These are phyloP conservation scores for Calameuta pallipes DNA, from an alignment of 2,888 invertebrate genomes.

Conservation along the genomic window DNA sequence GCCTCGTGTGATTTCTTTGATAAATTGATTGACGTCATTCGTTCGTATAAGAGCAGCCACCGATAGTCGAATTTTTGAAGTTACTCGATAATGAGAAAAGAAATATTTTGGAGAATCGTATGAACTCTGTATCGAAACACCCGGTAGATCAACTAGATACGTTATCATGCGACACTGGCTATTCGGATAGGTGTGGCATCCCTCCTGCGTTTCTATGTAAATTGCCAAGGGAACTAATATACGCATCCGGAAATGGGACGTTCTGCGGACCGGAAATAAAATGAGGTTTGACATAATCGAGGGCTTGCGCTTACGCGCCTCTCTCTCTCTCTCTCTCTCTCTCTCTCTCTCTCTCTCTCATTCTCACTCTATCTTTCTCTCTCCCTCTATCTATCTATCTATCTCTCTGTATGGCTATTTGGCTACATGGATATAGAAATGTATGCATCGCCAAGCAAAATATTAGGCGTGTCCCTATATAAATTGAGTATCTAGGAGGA, in stretches of 20 bases:
- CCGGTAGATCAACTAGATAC: slow-evolving; percentile 6
- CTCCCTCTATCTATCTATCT: too few species aligned
- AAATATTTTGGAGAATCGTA: slow-evolving; percentile 14
- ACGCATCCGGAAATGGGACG: slow-evolving; percentile 45
- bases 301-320: background rate
- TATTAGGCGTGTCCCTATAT: background rate
- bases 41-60: too few species aligned
- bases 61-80: too few species aligned
- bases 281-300: slow-evolving; percentile 25
- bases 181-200: slow-evolving; percentile 27
- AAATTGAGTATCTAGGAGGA: background rate
- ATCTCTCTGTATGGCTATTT: too few species aligned
- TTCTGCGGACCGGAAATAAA: slow-evolving; percentile 49
- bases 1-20: too few species aligned
- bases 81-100: too few species aligned
- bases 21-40: too few species aligned
- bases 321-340: too few species aligned
- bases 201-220: slow-evolving; percentile 44
- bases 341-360: too few species aligned
- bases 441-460: background rate
- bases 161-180: slow-evolving; percentile 39
- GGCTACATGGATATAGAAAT: too few species aligned
- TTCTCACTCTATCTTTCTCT: too few species aligned
- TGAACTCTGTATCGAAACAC: slow-evolving; percentile 12
- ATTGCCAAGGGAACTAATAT: slow-evolving; percentile 45